Percentiles rank a stretch among this genome's conserved stretches.
Evolutionary conservation across 2,113 vertebrate species (phyloP).

Genomic region (Apodemus sylvaticus): DNA sequence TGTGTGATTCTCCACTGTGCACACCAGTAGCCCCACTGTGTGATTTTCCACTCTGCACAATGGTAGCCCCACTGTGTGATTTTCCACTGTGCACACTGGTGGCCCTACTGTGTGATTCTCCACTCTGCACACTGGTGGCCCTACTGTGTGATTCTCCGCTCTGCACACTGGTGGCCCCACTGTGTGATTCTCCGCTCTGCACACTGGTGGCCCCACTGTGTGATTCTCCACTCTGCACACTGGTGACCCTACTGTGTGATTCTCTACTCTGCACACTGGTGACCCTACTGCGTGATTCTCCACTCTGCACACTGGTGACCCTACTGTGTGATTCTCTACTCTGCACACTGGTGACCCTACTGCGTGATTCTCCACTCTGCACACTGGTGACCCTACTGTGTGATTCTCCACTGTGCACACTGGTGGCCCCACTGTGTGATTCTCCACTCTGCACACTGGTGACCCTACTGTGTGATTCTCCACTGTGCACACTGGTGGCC

Average conservation of each 20-base stretch:
- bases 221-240: background rate
- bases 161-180: background rate
- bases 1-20: background rate
- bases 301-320: too few relatives aligned
- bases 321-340: background rate
- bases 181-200: too few relatives aligned
- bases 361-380: background rate
- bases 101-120: background rate
- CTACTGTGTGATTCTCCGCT: background rate
- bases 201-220: background rate
- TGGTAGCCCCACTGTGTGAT: background rate
- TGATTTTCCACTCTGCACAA: too few relatives aligned
- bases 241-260: background rate
- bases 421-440: background rate
- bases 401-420: background rate
- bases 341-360: background rate
- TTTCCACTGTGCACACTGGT: too few relatives aligned
- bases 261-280: too few relatives aligned
- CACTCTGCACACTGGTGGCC: too few relatives aligned
- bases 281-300: background rate
- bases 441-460: too few relatives aligned
- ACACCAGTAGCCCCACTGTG: background rate
- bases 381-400: background rate
- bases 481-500: too few relatives aligned
- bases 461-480: background rate